Evolutionary conservation across 37 sponge, comb jelly and placozoan genomes (phyloP).

Genomic region (Dysidea cf. avara): DNA sequence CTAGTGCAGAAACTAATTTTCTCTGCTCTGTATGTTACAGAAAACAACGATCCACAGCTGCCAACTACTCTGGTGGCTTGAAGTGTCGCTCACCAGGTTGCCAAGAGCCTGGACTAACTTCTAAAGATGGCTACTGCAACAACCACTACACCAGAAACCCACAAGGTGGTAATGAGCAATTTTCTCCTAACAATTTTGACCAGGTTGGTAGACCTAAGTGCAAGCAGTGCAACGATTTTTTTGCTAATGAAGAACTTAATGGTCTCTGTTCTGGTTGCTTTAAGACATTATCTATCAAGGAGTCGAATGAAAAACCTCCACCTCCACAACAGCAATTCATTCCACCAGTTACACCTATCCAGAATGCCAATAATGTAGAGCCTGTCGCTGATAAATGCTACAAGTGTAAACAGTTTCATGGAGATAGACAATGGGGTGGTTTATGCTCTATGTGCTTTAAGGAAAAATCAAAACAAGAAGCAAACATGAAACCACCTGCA

Average conservation of each 20-base stretch:
- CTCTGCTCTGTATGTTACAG: conserved; percentile 49
- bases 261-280: conserved; percentile 59
- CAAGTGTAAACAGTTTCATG: conserved; percentile 45
- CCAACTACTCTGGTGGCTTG: background rate
- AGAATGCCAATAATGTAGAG: background rate
- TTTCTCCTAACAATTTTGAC: background rate
- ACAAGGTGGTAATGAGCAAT: background rate
- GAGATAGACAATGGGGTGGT: conserved; percentile 30
- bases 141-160: background rate
- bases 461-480: conserved; percentile 9
- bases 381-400: conserved; percentile 38
- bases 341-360: too few species aligned
- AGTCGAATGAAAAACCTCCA: too few species aligned
- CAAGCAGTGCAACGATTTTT: background rate
- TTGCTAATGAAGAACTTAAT: conserved; percentile 32
- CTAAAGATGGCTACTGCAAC: background rate
- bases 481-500: background rate
- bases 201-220: background rate
- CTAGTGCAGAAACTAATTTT: conserved; percentile 7
- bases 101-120: too few species aligned
- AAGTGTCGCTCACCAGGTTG: too few species aligned
- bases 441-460: conserved; percentile 55
- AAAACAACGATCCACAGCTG: background rate
- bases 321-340: background rate
- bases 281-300: too few species aligned